Percentiles rank a stretch among this genome's conserved stretches.
Evolutionary conservation across 2,113 vertebrate genomes (phyloP).

Genomic region (Fukomys damarensis): DNA sequence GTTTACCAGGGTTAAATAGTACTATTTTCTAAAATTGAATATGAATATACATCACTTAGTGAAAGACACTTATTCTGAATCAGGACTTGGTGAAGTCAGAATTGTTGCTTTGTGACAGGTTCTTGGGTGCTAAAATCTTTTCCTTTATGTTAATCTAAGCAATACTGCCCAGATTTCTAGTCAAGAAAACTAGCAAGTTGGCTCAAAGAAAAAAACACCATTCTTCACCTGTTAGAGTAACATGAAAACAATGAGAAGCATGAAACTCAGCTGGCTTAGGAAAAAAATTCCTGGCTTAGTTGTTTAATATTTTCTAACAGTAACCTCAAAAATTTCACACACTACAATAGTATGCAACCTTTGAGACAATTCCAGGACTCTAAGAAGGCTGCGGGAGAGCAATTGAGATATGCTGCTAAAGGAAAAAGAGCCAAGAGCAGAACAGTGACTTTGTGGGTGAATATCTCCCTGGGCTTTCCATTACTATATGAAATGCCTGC

Average conservation of each 20-base stretch:
- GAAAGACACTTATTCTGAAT: not conserved
- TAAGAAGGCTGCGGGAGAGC: not conserved
- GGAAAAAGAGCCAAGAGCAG: not conserved
- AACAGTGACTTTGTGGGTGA: not conserved
- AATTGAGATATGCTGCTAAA: not conserved
- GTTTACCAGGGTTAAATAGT: not conserved
- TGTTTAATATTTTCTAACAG: not conserved
- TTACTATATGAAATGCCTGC: not conserved
- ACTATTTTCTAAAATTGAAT: not conserved
- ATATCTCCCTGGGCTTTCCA: not conserved
- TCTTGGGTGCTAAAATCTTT: not conserved
- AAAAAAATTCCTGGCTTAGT: not conserved
- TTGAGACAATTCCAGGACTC: accelerated
- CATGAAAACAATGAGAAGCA: not conserved
- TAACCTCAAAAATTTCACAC: accelerated
- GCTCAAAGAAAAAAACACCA: not conserved
- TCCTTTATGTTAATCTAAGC: not conserved
- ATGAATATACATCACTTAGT: not conserved
- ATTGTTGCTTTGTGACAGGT: not conserved
- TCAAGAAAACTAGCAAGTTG: not conserved
- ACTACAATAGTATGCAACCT: not conserved
- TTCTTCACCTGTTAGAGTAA: not conserved
- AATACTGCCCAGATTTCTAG: not conserved
- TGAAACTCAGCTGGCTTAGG: not conserved
- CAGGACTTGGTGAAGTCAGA: not conserved